Percentiles rank a stretch among this genome's conserved stretches.
Evolutionary conservation across 2,797 vertebrate genomes (phyloP).

Genomic region (Alectoris magna): DNA sequence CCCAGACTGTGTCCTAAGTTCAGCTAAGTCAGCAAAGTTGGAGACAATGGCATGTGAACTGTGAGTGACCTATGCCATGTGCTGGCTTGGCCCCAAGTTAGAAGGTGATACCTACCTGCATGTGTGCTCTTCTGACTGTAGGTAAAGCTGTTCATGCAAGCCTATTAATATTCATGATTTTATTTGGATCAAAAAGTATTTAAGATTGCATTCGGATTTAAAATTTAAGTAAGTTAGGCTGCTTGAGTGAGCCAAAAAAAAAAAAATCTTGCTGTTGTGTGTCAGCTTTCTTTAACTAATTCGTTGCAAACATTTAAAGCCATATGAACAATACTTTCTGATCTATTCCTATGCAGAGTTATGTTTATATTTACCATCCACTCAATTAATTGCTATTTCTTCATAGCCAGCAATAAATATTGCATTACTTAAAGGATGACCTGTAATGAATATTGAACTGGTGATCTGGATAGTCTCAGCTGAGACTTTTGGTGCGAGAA

Average conservation of each 20-base stretch:
- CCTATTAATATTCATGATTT: neutral
- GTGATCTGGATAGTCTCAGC: neutral
- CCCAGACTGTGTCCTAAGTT: neutral
- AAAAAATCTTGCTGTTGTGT: neutral
- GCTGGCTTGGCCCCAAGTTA: neutral
- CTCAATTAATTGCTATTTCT: neutral
- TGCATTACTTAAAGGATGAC: neutral
- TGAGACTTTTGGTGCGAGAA: neutral
- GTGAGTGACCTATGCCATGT: neutral
- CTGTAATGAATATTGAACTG: neutral
- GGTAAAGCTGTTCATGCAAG: neutral
- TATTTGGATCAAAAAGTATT: neutral
- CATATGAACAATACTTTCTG: neutral
- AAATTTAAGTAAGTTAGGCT: neutral
- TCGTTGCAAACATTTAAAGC: neutral
- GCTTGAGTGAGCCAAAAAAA: neutral
- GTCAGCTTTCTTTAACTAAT: neutral
- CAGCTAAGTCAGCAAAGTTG: neutral
- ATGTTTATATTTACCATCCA: neutral
- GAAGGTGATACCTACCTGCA: neutral
- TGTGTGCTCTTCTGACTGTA: neutral
- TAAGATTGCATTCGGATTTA: neutral
- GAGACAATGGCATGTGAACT: rapidly evolving
- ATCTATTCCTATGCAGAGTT: neutral
- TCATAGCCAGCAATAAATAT: neutral